These are phyloP conservation scores for Serinus canaria DNA, from an alignment of 2,113 vertebrate species.

Conservation along the genomic window DNA sequence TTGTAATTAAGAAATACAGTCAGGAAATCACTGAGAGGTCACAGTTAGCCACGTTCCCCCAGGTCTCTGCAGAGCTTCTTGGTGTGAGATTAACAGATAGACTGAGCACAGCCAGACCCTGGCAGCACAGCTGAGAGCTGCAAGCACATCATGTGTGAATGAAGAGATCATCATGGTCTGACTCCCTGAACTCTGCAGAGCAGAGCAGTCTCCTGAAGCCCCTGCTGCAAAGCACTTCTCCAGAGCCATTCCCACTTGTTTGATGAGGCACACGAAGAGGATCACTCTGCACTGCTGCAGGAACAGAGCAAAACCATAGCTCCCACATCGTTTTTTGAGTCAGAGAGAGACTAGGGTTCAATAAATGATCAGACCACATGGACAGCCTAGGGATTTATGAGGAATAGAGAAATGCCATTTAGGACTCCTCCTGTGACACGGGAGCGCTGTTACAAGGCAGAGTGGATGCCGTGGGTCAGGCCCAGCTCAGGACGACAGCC, in stretches of 20 bases:
- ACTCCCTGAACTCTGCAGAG: background rate
- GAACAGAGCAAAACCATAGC: background rate
- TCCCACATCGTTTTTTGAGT: accelerated
- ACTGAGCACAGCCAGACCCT: background rate
- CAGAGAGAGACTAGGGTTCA: background rate
- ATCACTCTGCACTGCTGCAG: background rate
- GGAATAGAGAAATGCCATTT: background rate
- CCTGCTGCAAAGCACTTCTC: background rate
- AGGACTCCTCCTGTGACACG: background rate
- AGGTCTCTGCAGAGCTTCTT: background rate
- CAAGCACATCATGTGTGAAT: background rate
- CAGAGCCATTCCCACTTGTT: background rate
- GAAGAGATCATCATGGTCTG: background rate
- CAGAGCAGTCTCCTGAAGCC: background rate
- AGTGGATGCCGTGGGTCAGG: background rate
- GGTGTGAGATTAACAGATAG: background rate
- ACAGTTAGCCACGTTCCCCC: background rate
- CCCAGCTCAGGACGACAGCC: background rate
- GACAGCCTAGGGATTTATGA: background rate
- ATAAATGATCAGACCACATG: background rate
- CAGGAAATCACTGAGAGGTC: background rate
- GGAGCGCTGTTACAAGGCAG: background rate
- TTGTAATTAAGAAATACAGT: background rate
- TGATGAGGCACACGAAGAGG: background rate
- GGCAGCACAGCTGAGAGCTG: background rate